Base-by-base conservation (phyloP, 1,140 invertebrate genomes). In the Lethrus apterus region DNA sequence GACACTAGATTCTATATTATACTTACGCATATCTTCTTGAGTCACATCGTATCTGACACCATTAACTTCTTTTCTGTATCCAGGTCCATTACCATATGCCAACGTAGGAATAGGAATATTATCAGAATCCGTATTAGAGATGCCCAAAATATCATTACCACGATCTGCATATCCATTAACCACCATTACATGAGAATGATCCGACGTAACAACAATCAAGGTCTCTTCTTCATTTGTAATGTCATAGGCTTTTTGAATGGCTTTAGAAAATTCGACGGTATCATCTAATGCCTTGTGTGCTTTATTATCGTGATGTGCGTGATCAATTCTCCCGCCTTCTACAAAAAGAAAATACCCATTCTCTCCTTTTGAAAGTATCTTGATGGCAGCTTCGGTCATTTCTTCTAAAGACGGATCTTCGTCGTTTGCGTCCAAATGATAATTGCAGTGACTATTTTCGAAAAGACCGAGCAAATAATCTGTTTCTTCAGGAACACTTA, bases 311-410 rank as follows among this genome's bases (percentile, higher is more conserved):
- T 85, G 83, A 59, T 86, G 82, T 0, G 76, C 81, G 47, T 78
- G 74, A 65, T 86, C 81, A 48, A 87, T 86, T 55, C 77, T 70
- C 2, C 81, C 82, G 45, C 73, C 81, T 74, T 84, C 81, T 20
- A 81, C 78, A 55, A 83, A 79, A 1, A 83, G 60, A 47, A 82
- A 76, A 52, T 67, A 83, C 5, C 89, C 89, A 23, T 84, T 77
- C 0, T 67, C 46, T 59, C 84, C 80, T 44, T 76, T 79, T 1
- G 70, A 68, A 4, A 93, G 65, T 2, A 91, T 70, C 51, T 82
- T 71, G 14, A 93, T 82, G 1, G 89, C 87, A 26, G 80, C 76
- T 51, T 73, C 65, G 0, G 84, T 86, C 87, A 93, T 90, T 62
- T 91, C 84, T n/a, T 69, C 70, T 1, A 93, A 66, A 2, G 72